phyloP scores from a whole-genome alignment of 2,113 vertebrate species.

The Phalacrocorax pelagicus region DNA sequence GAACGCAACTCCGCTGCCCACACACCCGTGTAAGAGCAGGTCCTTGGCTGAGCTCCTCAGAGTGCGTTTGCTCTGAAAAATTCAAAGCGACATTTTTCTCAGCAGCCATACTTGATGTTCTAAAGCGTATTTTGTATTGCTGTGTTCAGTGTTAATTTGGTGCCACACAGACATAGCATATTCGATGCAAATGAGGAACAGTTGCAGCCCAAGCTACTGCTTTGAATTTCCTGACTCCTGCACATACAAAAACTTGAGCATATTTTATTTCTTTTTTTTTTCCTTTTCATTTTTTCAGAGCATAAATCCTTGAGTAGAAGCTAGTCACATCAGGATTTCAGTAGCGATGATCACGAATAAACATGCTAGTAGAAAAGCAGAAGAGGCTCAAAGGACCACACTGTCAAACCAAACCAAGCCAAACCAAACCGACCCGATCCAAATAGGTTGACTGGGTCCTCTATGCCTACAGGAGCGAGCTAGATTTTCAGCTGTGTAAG shows the following conservation, averaged over 20 bases:
- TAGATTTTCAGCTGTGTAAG: neutral
- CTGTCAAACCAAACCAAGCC: neutral
- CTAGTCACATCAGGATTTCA: neutral
- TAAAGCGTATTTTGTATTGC: neutral
- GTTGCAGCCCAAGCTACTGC: neutral
- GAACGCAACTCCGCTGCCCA: neutral
- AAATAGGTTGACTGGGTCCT: neutral
- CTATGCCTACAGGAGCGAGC: neutral
- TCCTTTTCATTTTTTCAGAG: neutral
- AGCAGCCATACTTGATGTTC: neutral
- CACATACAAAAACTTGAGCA: neutral
- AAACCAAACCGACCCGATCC: too few species aligned
- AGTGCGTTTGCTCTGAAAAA: neutral
- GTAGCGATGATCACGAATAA: neutral
- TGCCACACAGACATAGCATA: neutral
- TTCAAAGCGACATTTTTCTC: neutral
- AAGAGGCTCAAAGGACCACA: neutral
- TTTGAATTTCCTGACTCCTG: neutral
- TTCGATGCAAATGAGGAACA: neutral
- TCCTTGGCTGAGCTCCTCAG: neutral
- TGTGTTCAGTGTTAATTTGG: neutral
- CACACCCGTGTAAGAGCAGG: neutral
- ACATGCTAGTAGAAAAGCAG: neutral
- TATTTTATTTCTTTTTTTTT: neutral
- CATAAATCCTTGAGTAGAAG: neutral